These are phyloP conservation scores for Phymastichus coffea DNA, from an alignment of 1,140 invertebrate genomes.

Conservation along the genomic window DNA sequence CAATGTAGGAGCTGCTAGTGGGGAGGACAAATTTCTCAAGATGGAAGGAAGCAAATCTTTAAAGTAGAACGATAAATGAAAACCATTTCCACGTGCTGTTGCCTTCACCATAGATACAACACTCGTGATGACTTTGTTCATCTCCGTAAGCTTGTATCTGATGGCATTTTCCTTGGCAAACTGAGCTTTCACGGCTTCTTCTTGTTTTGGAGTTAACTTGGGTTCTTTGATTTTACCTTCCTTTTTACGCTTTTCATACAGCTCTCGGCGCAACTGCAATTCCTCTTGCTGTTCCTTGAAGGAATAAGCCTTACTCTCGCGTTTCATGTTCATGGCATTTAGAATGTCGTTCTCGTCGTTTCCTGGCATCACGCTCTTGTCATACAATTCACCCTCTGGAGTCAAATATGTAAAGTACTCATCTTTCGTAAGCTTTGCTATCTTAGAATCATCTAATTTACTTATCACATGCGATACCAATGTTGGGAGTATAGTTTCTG, in stretches of 20 bases:
- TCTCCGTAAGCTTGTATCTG: constrained; percentile 63
- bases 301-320: constrained; percentile 95
- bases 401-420: constrained; percentile 89
- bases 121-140: constrained; percentile 64
- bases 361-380: constrained; percentile 84
- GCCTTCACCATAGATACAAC: constrained; percentile 67
- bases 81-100: constrained; percentile 62
- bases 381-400: constrained; percentile 87
- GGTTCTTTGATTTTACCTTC: constrained; percentile 80
- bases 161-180: constrained; percentile 82
- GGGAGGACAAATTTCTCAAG: constrained; percentile 66
- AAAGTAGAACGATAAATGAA: constrained; percentile 64
- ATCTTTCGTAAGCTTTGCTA: constrained; percentile 76
- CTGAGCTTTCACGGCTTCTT: constrained; percentile 87
- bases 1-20: constrained; percentile 67
- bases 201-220: constrained; percentile 86
- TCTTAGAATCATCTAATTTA: constrained; percentile 66
- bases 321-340: constrained; percentile 83
- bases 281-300: constrained; percentile 97
- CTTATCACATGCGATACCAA: constrained; percentile 60
- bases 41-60: constrained; percentile 65
- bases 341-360: constrained; percentile 64
- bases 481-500: constrained; percentile 64
- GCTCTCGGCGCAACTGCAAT: constrained; percentile 84
- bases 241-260: constrained; percentile 83